Conservation (phyloP, 2,888 invertebrate genomes). For the Chalcosyrphus nemorum region DNA sequence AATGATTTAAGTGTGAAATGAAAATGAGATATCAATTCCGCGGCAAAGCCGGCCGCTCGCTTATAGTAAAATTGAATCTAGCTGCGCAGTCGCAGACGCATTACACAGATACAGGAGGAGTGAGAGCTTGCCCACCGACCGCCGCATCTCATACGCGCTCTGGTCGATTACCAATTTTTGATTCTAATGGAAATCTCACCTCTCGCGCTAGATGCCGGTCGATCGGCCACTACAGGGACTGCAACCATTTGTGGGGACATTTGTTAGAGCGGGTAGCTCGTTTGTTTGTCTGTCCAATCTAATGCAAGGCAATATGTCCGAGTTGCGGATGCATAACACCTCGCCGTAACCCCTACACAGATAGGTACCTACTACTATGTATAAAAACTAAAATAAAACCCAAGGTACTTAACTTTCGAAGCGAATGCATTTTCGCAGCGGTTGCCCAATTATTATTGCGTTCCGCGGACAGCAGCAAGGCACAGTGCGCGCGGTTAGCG, state of each 20-base stretch:
- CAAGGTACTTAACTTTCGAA: conserved; percentile 49
- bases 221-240: conserved; percentile 9
- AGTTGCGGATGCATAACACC: conserved; percentile 68
- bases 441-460: conserved; percentile 72
- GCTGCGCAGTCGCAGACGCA: conserved; percentile 50
- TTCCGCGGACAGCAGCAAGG: conserved; percentile 51
- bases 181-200: conserved; percentile 70
- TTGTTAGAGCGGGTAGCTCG: conserved; percentile 65
- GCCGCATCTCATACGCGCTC: conserved; percentile 40
- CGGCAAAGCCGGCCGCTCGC: conserved; percentile 26
- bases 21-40: conserved; percentile 72
- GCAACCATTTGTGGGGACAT: conserved; percentile 64
- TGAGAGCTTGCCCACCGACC: neutral
- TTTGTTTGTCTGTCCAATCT: conserved; percentile 68
- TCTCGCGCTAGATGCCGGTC: conserved; percentile 20
- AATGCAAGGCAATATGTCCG: conserved; percentile 68
- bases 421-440: conserved; percentile 62
- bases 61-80: conserved; percentile 58
- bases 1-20: conserved; percentile 73
- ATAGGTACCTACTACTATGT: conserved; percentile 24
- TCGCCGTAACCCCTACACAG: conserved; percentile 33
- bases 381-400: conserved; percentile 14
- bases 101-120: conserved; percentile 23
- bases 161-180: conserved; percentile 69
- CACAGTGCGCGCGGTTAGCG: conserved; percentile 60